These are phyloP conservation scores for Distichodus sexfasciatus DNA, from an alignment of 2,797 vertebrate species.

Conservation along the genomic window DNA sequence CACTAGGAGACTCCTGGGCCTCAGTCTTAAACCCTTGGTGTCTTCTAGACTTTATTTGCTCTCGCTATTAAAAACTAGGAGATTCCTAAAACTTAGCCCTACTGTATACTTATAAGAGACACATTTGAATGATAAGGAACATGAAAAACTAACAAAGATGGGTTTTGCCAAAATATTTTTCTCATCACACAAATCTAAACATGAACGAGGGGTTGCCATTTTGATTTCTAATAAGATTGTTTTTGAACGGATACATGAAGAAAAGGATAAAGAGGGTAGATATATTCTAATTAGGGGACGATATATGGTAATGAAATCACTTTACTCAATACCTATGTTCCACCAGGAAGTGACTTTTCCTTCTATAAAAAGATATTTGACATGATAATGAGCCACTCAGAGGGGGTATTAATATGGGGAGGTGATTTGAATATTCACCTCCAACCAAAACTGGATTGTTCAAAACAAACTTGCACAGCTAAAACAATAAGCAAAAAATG, in stretches of 20 bases:
- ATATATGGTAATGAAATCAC: slow-evolving; percentile 21
- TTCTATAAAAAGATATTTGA: slow-evolving; percentile 20
- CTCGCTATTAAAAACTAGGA: too few species aligned
- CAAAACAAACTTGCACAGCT: background rate
- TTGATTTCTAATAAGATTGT: too few species aligned
- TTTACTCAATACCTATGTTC: slow-evolving; percentile 29
- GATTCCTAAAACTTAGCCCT: too few species aligned
- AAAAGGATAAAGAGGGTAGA: slow-evolving; percentile 40
- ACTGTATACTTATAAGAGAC: background rate
- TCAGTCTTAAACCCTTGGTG: too few species aligned
- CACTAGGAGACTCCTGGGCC: too few species aligned
- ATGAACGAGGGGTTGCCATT: background rate
- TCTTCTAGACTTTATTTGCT: too few species aligned
- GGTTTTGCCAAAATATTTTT: background rate
- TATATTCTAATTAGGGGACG: slow-evolving; percentile 17
- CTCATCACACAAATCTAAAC: background rate
- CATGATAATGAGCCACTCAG: background rate
- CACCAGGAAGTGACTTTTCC: slow-evolving; percentile 27
- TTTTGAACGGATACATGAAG: too few species aligned
- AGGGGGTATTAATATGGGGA: slow-evolving; percentile 2
- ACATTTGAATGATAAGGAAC: background rate
- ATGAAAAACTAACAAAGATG: background rate
- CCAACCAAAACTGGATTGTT: slow-evolving; percentile 18
- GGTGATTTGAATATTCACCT: slow-evolving; percentile 36
- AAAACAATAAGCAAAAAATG: slow-evolving; percentile 21